Evolutionary conservation across 2,113 vertebrate genomes (phyloP).

Genomic region (Gopherus flavomarginatus): DNA sequence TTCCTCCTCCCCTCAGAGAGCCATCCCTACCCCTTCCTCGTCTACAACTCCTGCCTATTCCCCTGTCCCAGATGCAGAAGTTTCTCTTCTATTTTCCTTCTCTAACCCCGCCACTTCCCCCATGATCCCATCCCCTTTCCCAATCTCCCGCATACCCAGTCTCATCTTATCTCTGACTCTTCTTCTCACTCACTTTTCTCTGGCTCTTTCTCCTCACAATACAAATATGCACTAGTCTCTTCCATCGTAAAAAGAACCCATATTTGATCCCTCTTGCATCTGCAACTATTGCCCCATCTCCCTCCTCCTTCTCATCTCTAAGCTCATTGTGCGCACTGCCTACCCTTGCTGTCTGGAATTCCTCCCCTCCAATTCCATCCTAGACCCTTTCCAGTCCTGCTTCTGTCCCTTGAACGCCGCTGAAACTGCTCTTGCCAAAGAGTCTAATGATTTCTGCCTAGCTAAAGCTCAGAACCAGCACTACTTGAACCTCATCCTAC

Average conservation of each 20-base stretch:
- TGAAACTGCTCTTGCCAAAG: background rate
- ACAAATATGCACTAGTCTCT: background rate
- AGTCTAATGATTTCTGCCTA: background rate
- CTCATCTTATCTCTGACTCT: background rate
- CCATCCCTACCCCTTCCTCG: background rate
- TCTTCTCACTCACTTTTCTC: background rate
- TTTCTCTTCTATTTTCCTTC: background rate
- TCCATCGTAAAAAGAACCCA: background rate
- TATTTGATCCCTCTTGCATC: background rate
- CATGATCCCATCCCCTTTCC: background rate
- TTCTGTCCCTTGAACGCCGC: too few relatives aligned
- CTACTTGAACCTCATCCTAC: background rate
- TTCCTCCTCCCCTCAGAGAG: background rate
- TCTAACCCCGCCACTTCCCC: background rate
- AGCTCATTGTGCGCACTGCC: background rate
- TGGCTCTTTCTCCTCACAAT: background rate
- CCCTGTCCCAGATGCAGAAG: background rate
- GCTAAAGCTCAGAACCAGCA: background rate
- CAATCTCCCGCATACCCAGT: background rate
- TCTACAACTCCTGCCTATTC: background rate
- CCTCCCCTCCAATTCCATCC: background rate
- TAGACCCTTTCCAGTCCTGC: too few relatives aligned
- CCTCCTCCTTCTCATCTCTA: background rate
- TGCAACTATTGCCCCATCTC: background rate
- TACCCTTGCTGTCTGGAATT: background rate